phyloP scores from a whole-genome alignment of 2,888 invertebrate genomes.

The Palloptera scutellata region DNA sequence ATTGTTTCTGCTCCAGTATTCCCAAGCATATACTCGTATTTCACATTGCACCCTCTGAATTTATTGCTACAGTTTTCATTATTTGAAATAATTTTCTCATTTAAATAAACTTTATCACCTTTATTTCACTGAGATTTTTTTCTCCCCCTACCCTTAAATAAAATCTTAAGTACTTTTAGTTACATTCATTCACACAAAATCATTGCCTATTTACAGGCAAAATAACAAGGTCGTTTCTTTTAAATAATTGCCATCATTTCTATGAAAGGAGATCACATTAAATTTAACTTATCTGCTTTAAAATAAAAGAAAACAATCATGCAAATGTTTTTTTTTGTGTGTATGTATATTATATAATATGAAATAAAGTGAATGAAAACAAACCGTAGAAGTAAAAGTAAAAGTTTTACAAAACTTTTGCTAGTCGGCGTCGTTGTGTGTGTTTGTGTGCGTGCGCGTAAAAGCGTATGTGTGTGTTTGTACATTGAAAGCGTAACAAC shows the following conservation, averaged over 20 bases:
- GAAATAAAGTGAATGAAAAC: slow-evolving; percentile 6
- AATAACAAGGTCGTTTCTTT: slow-evolving; percentile 36
- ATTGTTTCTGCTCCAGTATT: no score
- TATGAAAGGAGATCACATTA: slow-evolving; percentile 35
- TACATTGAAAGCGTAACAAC: background rate
- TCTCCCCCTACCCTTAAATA: no score
- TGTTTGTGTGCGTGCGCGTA: background rate
- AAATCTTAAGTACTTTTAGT: background rate
- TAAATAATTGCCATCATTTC: slow-evolving; percentile 41
- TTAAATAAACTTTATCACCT: slow-evolving; percentile 36
- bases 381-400: background rate
- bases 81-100: slow-evolving; percentile 20
- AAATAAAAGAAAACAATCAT: background rate
- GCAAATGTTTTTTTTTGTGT: background rate
- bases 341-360: slow-evolving; percentile 1
- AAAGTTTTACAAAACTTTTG: slow-evolving; percentile 6
- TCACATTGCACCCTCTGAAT: no score
- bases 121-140: background rate
- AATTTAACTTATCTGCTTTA: slow-evolving; percentile 34
- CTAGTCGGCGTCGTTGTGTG: no score
- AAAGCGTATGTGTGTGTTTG: background rate
- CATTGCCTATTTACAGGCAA: slow-evolving; percentile 1
- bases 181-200: background rate
- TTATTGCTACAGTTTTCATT: no score
- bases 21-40: no score